A percentile compares a stretch with the other conserved stretches of the same genome.
phyloP scores from a whole-genome alignment of 2,113 vertebrate species.

The Chloropsis cyanopogon region DNA sequence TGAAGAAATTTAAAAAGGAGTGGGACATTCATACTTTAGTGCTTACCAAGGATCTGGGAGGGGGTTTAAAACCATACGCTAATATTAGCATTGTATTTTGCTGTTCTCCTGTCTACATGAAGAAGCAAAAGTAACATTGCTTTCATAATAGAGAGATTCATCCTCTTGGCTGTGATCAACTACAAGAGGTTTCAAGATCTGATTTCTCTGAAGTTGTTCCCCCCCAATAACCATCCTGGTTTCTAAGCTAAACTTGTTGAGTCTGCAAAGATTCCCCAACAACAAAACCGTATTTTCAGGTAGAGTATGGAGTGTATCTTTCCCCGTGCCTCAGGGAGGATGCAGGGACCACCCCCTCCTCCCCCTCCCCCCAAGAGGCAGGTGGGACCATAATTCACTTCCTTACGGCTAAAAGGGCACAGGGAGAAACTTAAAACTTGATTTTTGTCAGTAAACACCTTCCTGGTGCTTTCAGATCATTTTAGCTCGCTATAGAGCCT shows the following conservation, averaged over 20 bases:
- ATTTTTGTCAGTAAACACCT: neutral
- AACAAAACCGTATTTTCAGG: neutral
- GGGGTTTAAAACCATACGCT: constrained; percentile 31
- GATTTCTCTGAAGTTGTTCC: neutral
- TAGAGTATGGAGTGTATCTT: neutral
- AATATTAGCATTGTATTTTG: neutral
- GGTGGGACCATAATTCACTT: neutral
- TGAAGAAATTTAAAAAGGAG: neutral
- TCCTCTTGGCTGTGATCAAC: neutral
- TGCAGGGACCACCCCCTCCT: neutral
- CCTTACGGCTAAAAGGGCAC: neutral
- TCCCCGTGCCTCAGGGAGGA: neutral
- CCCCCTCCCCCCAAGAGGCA: fast-evolving
- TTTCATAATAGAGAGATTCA: neutral
- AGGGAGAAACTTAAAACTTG: neutral
- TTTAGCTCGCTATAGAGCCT: neutral
- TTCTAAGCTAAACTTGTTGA: neutral
- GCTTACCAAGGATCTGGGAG: constrained; percentile 5
- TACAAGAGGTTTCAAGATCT: neutral
- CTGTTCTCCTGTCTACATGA: neutral
- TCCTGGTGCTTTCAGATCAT: neutral
- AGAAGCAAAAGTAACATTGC: neutral
- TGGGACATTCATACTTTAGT: neutral
- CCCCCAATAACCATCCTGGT: neutral
- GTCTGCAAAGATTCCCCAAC: neutral